These are phyloP conservation scores for Agelastica alni DNA, from an alignment of 2,888 invertebrate genomes.

Conservation along the genomic window DNA sequence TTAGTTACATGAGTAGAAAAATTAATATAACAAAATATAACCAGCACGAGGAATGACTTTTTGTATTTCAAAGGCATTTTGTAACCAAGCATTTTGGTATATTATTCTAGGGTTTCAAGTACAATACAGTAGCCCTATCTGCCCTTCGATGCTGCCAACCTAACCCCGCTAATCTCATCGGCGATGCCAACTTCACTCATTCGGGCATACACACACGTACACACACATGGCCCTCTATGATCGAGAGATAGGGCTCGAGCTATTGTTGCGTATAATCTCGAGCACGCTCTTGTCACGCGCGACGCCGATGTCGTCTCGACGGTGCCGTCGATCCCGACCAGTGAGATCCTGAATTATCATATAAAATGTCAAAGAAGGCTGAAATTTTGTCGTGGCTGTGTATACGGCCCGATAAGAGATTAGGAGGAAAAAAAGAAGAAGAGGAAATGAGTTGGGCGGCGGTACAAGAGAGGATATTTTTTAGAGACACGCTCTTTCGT, in stretches of 20 bases:
- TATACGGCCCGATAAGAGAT: slow-evolving; percentile 32
- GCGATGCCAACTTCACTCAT: slow-evolving; percentile 32
- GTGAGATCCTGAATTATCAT: slow-evolving; percentile 42
- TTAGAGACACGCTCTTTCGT: neutral
- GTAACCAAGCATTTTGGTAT: too few relatives aligned
- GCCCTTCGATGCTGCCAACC: slow-evolving; percentile 1
- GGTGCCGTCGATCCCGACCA: neutral
- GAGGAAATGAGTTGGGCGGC: slow-evolving; percentile 17
- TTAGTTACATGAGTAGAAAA: too few relatives aligned
- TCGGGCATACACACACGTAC: slow-evolving; percentile 17
- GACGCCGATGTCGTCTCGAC: slow-evolving; percentile 37
- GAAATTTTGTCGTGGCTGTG: slow-evolving; percentile 28
- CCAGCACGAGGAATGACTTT: too few relatives aligned
- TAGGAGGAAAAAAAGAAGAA: slow-evolving; percentile 17
- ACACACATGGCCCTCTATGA: slow-evolving; percentile 42
- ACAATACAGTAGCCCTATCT: neutral
- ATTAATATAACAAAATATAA: too few relatives aligned
- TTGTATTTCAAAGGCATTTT: too few relatives aligned
- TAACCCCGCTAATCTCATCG: slow-evolving; percentile 30
- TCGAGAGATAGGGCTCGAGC: slow-evolving; percentile 47
- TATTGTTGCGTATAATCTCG: slow-evolving; percentile 53
- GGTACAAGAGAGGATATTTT: slow-evolving; percentile 1
- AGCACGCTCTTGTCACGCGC: slow-evolving; percentile 48
- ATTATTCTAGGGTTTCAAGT: too few relatives aligned
- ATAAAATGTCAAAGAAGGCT: slow-evolving; percentile 43